Evolutionary conservation across 2,113 vertebrate genomes (phyloP), one percentile per base, ranked within the genome.

Genomic region (Tragelaphus imberbis): DNA sequence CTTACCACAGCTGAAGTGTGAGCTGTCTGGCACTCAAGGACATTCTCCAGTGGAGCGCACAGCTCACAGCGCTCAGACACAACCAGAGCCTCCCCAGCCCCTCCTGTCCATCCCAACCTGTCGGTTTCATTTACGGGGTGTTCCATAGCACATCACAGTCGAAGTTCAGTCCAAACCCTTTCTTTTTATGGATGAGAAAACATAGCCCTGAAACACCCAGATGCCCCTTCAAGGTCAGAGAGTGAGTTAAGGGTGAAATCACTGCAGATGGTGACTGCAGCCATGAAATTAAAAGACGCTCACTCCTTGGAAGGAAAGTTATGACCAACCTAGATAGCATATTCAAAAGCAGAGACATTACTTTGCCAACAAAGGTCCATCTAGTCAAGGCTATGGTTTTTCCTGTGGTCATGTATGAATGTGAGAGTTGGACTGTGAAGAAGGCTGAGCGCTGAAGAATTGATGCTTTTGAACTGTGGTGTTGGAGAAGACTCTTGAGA

Each of bases 21-120:
- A 97, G 98, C 95, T 89, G 17, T 97, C 96, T 98, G 96, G 98
- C 95, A 94, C 96, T 98, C 81, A 79, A 95, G 97, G 95, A 92
- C 68, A 15, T 98, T 97, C 96, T 87, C 96, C 96, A 7, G 97
- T 21, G 92, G 97, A 94, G 91, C 4, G 5, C 63, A 65, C 65
- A 87, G 90, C 56, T 96, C 9, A 0, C 21, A 97, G 96, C 33
- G 2, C 71, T 93, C 96, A 25, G 59, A n/a, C 21, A 16, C 92
- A 49, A 51, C 88, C 87, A 28, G 91, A n/a, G 55, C 1, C 3
- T 89, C 97, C 33, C n/a, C 25, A 14, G 2, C 11, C n/a, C 40
- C 33, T 81, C 13, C 87, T 84, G 84, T 91, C 27, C 9, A 19
- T 7, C 27, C 49, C 23, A 14, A 6, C 28, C 40, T 40, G 30